Evolutionary conservation across 2,113 vertebrate species (phyloP), one percentile per base, ranked within the genome.

Genomic region (Erythrolamprus reginae): DNA sequence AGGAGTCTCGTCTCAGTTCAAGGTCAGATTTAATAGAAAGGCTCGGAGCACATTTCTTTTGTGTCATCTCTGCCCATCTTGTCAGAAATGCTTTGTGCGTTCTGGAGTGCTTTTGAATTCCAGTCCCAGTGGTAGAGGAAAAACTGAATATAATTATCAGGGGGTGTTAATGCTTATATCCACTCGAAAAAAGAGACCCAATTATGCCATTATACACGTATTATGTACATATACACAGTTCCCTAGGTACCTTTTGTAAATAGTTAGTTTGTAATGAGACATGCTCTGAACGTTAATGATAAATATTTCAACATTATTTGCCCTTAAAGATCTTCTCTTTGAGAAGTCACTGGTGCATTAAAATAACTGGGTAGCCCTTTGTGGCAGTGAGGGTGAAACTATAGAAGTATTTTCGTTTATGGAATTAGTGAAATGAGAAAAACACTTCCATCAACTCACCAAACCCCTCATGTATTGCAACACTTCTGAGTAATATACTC

Each of bases 141-240:
- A 82, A 82, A 88, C 86, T 88, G 86, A 88, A 88, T 83, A 38
- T 88, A 88, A 83, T 91, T 91, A 91, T 88, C 70, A n/a, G 15
- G n/a, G 19, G 26, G 70, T 88, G 86, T 88, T 88, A 83, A 91
- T 24, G 26, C 24, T 83, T 58, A 91, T 15, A 88, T 28, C 86
- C 9, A 28, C 70, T 48, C 28, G 12, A 87, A 48, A 26, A 77
- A 47, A 82, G 24, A 82, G 33, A 82, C 13, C 24, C 38, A 7
- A 48, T 87, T 55, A 38, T 88, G 28, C 26, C 42, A 50, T 88
- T 88, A 45, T 58, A 47, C 83, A 56, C 26, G 5, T n/a, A 87
- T 77, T n/a, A 55, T 47, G 28, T 55, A 26, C 24, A 28, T 65
- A 61, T 17, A 15, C 33, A 15, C 26, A 33, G 3, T 55, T 2